Percentiles rank a stretch among this genome's conserved stretches.
Evolutionary conservation across 2,797 vertebrate genomes (phyloP).

Genomic region (Malacoctenus gilli): DNA sequence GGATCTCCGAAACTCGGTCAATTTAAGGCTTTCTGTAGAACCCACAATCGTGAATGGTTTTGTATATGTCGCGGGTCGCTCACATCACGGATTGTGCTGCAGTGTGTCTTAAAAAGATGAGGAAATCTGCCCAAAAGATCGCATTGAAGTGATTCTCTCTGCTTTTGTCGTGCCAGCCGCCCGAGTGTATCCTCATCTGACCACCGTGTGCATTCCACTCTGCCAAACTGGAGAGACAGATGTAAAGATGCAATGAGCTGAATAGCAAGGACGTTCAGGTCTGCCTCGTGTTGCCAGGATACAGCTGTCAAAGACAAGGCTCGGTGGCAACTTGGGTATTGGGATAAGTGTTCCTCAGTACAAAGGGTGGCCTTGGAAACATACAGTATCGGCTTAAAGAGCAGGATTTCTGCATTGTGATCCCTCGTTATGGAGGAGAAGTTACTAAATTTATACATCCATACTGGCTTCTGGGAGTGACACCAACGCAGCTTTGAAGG

Average conservation of each 20-base stretch:
- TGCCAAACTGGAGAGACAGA: conserved; percentile 63
- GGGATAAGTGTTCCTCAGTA: conserved; percentile 54
- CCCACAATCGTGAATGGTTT: too few species aligned
- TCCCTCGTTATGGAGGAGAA: conserved; percentile 1
- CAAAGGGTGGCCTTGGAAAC: conserved; percentile 49
- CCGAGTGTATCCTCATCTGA: conserved; percentile 69
- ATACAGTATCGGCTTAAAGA: conserved; percentile 34
- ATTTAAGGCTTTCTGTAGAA: too few species aligned
- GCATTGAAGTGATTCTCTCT: background rate
- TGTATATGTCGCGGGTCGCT: background rate
- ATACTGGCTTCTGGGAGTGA: conserved; percentile 14
- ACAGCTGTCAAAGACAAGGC: conserved; percentile 69
- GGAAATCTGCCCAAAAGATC: too few species aligned
- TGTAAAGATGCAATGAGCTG: conserved; percentile 73
- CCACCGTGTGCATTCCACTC: conserved; percentile 57
- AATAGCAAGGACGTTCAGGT: conserved; percentile 72
- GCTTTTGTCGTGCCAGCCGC: conserved; percentile 59
- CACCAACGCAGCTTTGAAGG: conserved; percentile 10
- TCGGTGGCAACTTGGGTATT: conserved; percentile 51
- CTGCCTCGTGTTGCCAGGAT: conserved; percentile 80
- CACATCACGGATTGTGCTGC: background rate
- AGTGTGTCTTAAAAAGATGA: background rate
- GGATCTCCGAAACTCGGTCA: conserved; percentile 6
- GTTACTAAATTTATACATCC: conserved; percentile 12
- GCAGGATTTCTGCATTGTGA: conserved; percentile 30